Base-by-base conservation (phyloP, 1,140 invertebrate species). In the Drosophila sucinea region DNA sequence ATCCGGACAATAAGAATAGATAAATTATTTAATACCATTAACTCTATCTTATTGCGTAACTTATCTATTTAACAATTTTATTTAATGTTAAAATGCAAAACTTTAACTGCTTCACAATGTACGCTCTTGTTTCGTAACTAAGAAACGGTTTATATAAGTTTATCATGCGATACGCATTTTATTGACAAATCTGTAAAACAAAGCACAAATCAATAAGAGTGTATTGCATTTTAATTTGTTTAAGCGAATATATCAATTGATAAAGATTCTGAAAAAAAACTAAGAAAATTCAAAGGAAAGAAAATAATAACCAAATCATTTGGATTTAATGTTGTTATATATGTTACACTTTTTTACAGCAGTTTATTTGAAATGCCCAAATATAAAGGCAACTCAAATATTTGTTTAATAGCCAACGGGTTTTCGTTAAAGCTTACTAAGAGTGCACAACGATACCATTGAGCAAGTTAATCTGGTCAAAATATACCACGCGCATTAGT, bases 1-100 rank as follows among this genome's bases (percentile, higher is more conserved):
- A 47, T 56, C 47, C 57, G 70, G 32, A 69, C 70, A 73, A 77
- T 70, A 74, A 73, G 47, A 68, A 70, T 67, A 67, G 73, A 68
- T 86, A 87, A 76, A 61, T 55, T 85, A 81, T 57, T 86, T 63
- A 79, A 86, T 82, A 82, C 41, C 67, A 69, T 81, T 85, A 81
- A 60, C 55, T 69, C 65, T 86, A 85, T 35, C 84, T 80, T 86
- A 85, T 44, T 61, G 17, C 32, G 17, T 58, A 58, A 23, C 7
- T 58, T 70, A 79, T 81, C 67, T 84, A 85, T 86, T 72, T 85
- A 85, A 85, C 81, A 85, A 85, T 79, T 86, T 78, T 33, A 40
- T 85, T 85, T 72, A 82, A 68, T 79, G 54, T 75, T 85, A 85
- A 82, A 85, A 87, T 85, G 82, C 82, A 82, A 85, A 85, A 70